A percentile compares a stretch with the other conserved stretches of the same genome.
phyloP scores from a whole-genome alignment of 2,113 vertebrate species.

The Cebidichthys violaceus region DNA sequence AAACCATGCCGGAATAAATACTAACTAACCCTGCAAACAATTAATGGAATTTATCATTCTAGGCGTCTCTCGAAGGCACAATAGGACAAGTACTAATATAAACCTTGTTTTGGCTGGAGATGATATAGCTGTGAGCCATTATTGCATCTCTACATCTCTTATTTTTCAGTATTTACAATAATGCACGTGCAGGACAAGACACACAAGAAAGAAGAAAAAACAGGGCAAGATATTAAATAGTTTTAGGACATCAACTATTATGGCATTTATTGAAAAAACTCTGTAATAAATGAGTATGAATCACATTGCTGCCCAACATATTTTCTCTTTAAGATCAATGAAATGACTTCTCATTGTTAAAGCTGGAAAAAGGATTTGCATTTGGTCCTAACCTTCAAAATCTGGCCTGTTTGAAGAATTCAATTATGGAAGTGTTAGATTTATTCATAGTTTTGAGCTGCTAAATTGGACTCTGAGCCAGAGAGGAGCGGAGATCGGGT shows the following conservation, averaged over 20 bases:
- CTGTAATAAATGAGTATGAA: constrained; percentile 21
- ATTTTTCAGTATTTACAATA: constrained; percentile 27
- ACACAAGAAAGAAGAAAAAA: constrained; percentile 16
- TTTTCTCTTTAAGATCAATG: constrained; percentile 46
- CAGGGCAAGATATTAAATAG: constrained; percentile 1
- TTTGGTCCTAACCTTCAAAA: constrained; percentile 76
- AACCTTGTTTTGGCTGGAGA: constrained; percentile 25
- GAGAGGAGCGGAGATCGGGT: constrained; percentile 65
- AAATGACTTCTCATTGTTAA: constrained; percentile 58
- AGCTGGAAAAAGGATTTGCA: constrained; percentile 67
- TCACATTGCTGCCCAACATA: constrained; percentile 20
- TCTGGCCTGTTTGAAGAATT: constrained; percentile 74
- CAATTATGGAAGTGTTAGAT: constrained; percentile 75
- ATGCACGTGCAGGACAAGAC: not conserved
- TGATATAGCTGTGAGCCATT: constrained; percentile 20
- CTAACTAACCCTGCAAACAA: constrained; percentile 71
- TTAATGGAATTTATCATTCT: constrained; percentile 67
- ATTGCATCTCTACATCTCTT: constrained; percentile 40
- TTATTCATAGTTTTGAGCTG: constrained; percentile 74
- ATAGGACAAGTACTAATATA: constrained; percentile 42
- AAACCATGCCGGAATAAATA: constrained; percentile 74
- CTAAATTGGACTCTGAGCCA: constrained; percentile 71
- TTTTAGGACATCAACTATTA: constrained; percentile 8
- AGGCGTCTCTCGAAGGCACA: constrained; percentile 32
- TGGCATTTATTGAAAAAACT: constrained; percentile 16